Evolutionary conservation across 2,113 vertebrate species (phyloP).

Genomic region (Penelope pileata): DNA sequence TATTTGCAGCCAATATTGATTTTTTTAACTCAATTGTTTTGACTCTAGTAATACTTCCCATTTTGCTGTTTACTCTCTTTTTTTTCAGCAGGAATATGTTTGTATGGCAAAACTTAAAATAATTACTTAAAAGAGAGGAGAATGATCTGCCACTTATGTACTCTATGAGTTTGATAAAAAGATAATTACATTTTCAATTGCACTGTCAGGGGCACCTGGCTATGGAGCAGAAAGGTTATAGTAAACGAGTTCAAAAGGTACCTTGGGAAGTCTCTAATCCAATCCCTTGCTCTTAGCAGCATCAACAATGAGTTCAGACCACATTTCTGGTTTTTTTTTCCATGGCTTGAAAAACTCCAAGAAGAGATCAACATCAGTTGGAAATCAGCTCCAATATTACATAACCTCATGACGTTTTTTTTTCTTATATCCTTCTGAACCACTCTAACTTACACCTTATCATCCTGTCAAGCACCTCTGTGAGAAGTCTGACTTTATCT

Average conservation of each 20-base stretch:
- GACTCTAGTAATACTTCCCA: background rate
- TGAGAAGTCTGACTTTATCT: background rate
- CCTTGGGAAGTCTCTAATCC: background rate
- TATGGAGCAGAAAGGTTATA: background rate
- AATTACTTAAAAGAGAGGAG: background rate
- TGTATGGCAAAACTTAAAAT: background rate
- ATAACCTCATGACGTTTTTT: background rate
- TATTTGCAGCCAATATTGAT: background rate
- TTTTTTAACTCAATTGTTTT: background rate
- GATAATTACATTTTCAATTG: background rate
- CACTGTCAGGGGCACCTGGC: background rate
- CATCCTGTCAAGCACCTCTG: background rate
- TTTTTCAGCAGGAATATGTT: background rate
- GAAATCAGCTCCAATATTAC: background rate
- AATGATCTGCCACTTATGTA: background rate
- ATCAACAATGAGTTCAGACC: background rate
- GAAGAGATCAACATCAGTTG: background rate
- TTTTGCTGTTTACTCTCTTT: background rate
- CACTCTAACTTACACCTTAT: background rate
- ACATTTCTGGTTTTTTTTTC: background rate
- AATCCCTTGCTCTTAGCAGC: background rate
- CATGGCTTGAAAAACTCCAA: background rate
- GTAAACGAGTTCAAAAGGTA: background rate
- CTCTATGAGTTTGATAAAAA: background rate
- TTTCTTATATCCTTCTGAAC: background rate